phyloP scores from a whole-genome alignment of 2,888 invertebrate genomes.

The Lottia scabra region DNA sequence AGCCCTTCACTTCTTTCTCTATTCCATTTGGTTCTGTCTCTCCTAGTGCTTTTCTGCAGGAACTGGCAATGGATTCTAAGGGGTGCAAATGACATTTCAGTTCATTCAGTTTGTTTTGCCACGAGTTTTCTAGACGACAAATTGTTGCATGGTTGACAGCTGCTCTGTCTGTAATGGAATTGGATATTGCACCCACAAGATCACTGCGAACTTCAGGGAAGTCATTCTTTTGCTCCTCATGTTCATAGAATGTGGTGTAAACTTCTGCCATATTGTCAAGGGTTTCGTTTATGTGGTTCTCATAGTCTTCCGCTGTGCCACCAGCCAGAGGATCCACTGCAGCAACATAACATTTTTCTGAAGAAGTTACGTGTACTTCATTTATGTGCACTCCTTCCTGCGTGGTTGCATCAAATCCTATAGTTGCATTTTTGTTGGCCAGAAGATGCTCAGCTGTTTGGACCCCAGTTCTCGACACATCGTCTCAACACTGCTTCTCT shows the following conservation, averaged over 20 bases:
- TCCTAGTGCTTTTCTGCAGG: slow-evolving; percentile 19
- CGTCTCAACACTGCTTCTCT: not conserved
- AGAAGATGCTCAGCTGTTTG: not conserved
- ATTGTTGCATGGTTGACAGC: slow-evolving; percentile 26
- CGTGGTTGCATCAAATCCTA: slow-evolving; percentile 34
- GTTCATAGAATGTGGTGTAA: slow-evolving; percentile 21
- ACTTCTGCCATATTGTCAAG: slow-evolving; percentile 20
- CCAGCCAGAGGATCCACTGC: slow-evolving; percentile 31
- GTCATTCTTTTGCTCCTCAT: slow-evolving; percentile 11
- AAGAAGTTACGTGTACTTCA: slow-evolving; percentile 25
- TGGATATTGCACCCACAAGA: slow-evolving; percentile 22
- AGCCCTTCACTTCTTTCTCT: too few relatives aligned
- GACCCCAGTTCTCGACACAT: not conserved
- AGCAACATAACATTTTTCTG: slow-evolving; percentile 17
- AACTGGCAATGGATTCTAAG: slow-evolving; percentile 22
- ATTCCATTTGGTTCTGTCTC: slow-evolving; percentile 5
- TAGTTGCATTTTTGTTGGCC: slow-evolving; percentile 17
- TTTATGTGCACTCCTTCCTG: too few relatives aligned
- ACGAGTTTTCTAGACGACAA: not conserved
- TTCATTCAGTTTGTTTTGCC: not conserved
- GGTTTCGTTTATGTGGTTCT: too few relatives aligned
- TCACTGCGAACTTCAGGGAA: slow-evolving; percentile 7
- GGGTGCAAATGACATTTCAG: slow-evolving; percentile 27
- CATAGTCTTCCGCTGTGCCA: slow-evolving; percentile 33
- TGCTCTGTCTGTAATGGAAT: slow-evolving; percentile 23